These are phyloP conservation scores for Orchesella flavescens DNA, from an alignment of 2,888 invertebrate genomes.

Conservation along the genomic window DNA sequence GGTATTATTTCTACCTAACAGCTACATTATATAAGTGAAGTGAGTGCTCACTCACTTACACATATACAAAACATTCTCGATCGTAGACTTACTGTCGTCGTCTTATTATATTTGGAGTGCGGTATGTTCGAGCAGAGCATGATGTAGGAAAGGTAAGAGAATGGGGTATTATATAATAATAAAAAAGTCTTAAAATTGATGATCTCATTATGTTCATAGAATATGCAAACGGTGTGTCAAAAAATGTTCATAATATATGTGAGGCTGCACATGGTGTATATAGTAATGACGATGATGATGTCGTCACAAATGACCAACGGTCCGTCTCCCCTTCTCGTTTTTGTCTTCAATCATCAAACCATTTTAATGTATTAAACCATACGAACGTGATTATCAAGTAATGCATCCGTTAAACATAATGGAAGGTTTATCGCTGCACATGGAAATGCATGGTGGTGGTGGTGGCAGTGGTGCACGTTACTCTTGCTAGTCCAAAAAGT, in stretches of 20 bases:
- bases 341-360: constrained; percentile 24
- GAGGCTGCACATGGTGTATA: background rate
- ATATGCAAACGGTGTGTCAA: constrained; percentile 13
- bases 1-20: background rate
- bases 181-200: constrained; percentile 12
- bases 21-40: background rate
- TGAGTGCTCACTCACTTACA: too few relatives aligned
- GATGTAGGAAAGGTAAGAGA: background rate
- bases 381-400: constrained; percentile 24
- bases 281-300: constrained; percentile 39
- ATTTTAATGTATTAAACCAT: constrained; percentile 39
- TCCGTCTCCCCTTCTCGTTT: constrained; percentile 56
- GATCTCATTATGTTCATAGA: constrained; percentile 15
- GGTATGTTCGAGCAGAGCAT: too few relatives aligned
- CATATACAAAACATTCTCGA: too few relatives aligned
- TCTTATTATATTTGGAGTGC: too few relatives aligned
- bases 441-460: background rate
- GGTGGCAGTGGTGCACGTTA: too few relatives aligned
- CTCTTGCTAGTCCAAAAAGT: too few relatives aligned
- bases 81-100: too few relatives aligned
- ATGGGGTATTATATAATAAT: constrained; percentile 12
- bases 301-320: constrained; percentile 68
- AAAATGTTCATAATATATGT: background rate
- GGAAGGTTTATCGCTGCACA: constrained; percentile 29
- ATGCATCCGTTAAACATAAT: constrained; percentile 47